Conservation (phyloP, 2,888 invertebrate genomes). For the Rosalia funebris region DNA sequence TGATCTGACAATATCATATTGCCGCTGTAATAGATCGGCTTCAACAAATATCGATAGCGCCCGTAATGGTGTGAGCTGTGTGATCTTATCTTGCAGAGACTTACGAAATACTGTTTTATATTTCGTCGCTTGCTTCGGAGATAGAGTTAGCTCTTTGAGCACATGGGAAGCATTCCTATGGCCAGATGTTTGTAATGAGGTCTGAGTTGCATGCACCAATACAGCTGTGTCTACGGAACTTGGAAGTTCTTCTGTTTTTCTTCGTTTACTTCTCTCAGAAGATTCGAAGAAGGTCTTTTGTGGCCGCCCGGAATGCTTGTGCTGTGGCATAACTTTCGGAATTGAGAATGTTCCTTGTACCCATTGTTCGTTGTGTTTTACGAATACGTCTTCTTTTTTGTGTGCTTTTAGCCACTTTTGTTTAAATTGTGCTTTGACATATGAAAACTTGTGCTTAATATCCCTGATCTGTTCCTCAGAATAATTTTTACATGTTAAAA, state of each 20-base stretch:
- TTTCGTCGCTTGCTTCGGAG: conserved; percentile 14
- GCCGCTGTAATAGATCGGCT: conserved; percentile 20
- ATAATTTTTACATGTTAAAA: conserved; percentile 1
- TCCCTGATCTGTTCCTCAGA: conserved; percentile 1
- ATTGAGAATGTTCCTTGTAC: conserved; percentile 5
- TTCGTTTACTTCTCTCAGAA: conserved; percentile 2
- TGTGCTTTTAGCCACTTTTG: not conserved
- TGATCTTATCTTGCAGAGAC: not conserved
- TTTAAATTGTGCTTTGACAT: not conserved
- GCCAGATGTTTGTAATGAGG: not conserved
- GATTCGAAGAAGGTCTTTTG: not conserved
- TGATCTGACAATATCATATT: conserved; percentile 26
- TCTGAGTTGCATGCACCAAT: conserved; percentile 2
- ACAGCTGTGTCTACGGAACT: not conserved
- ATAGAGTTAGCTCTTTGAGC: conserved; percentile 10
- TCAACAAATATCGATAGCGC: conserved; percentile 29
- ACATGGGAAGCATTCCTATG: conserved; percentile 11
- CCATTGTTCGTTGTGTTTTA: not conserved
- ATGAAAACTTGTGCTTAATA: conserved; percentile 8
- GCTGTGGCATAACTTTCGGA: conserved; percentile 2
- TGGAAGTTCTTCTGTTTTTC: conserved; percentile 12
- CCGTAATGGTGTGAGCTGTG: conserved; percentile 13
- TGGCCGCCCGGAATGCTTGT: conserved; percentile 1
- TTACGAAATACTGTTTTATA: conserved; percentile 21
- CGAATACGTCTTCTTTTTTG: not conserved